Conservation (phyloP, 1,140 invertebrate species). For the Agrypnia vestita region DNA sequence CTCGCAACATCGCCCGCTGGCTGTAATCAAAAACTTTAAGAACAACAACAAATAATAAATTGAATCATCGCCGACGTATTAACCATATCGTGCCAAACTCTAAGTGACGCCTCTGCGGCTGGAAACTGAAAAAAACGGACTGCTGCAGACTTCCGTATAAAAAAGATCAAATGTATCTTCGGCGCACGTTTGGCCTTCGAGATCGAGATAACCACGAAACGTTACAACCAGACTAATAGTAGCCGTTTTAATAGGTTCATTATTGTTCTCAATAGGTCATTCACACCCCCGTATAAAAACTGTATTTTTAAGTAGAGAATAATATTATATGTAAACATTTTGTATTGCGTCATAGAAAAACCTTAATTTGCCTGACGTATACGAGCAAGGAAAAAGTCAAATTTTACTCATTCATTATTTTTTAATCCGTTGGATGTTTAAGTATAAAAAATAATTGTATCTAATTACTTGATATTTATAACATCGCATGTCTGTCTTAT, state of each 20-base stretch:
- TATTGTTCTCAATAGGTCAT: constrained; percentile 22
- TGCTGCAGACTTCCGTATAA: not conserved
- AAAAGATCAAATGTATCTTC: not conserved
- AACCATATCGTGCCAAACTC: no score
- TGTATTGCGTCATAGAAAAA: not conserved
- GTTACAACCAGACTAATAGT: not conserved
- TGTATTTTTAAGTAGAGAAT: not conserved
- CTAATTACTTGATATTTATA: no score
- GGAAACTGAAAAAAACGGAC: no score
- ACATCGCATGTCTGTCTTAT: no score
- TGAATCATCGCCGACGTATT: no score
- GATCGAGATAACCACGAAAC: not conserved
- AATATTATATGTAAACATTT: not conserved
- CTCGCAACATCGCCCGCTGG: no score
- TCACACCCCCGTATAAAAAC: constrained; percentile 8
- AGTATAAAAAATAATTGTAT: not conserved
- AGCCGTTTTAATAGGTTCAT: constrained; percentile 20
- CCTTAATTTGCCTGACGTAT: no score
- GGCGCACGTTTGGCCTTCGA: not conserved
- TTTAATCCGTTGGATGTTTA: not conserved
- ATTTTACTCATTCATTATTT: not conserved
- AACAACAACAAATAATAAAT: no score
- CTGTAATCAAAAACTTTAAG: no score
- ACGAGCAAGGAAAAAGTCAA: not conserved
- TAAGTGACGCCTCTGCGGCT: no score